phyloP scores from a whole-genome alignment of 1,140 invertebrate genomes.

The Dendroctonus valens region DNA sequence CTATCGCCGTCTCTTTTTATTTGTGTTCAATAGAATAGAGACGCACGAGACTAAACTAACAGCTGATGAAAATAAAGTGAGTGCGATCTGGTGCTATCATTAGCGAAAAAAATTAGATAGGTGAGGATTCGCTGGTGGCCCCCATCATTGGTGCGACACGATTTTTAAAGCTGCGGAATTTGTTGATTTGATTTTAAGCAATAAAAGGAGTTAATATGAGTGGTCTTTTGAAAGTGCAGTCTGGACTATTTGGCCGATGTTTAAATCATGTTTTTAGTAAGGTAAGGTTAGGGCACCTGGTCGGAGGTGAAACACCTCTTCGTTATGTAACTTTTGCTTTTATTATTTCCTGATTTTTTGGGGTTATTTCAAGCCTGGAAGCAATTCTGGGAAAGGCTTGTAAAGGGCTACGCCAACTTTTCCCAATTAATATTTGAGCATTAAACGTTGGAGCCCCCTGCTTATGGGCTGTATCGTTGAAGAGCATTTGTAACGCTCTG shows the following conservation, averaged over 20 bases:
- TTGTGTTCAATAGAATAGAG: no score
- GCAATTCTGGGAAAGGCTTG: conserved; percentile 3
- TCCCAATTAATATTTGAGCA: no score
- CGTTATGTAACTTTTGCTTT: conserved; percentile 31
- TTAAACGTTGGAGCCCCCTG: no score
- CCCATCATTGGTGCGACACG: conserved; percentile 7
- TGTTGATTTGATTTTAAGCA: not conserved
- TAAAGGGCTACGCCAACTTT: not conserved
- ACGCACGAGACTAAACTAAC: no score
- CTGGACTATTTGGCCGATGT: conserved; percentile 24
- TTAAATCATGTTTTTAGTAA: conserved; percentile 26
- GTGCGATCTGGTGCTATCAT: no score
- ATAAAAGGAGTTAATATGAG: conserved; percentile 28
- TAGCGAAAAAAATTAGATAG: not conserved
- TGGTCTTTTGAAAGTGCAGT: conserved; percentile 32
- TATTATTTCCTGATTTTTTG: conserved; percentile 15
- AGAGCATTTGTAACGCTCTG: not conserved
- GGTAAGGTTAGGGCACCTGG: conserved; percentile 29
- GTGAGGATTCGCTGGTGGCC: not conserved
- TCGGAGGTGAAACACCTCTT: conserved; percentile 12
- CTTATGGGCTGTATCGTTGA: no score
- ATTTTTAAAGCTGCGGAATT: conserved; percentile 4
- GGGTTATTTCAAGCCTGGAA: not conserved
- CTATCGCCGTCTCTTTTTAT: no score
- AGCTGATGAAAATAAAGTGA: no score